Percentiles rank a stretch among this genome's conserved stretches.
These are phyloP conservation scores for Asbolus verrucosus DNA, from an alignment of 1,140 invertebrate genomes.

Conservation along the genomic window DNA sequence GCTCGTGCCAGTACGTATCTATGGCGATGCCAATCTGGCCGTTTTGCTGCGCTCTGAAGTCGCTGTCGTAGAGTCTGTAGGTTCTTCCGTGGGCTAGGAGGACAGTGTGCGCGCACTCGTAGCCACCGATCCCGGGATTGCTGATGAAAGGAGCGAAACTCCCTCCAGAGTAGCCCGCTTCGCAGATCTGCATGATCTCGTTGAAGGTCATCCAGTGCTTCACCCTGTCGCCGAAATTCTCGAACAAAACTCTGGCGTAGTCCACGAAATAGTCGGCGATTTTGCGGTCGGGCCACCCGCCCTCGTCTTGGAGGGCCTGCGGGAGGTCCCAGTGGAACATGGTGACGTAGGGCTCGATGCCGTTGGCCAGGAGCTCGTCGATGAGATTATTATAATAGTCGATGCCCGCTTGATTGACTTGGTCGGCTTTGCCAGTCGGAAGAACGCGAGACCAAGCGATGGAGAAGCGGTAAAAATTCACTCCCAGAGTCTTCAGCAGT, in stretches of 20 bases:
- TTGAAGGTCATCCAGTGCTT: slow-evolving; percentile 59
- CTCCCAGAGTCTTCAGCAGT: slow-evolving; percentile 65
- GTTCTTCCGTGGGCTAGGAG: slow-evolving; percentile 66
- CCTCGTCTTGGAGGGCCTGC: slow-evolving; percentile 64
- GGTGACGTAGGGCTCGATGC: slow-evolving; percentile 70
- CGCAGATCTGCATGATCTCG: slow-evolving; percentile 67
- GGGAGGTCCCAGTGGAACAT: slow-evolving; percentile 76
- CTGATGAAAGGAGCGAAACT: slow-evolving; percentile 67
- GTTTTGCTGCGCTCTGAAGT: slow-evolving; percentile 63
- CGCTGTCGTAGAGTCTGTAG: slow-evolving; percentile 65
- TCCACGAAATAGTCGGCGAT: slow-evolving; percentile 48
- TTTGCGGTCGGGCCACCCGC: slow-evolving; percentile 68
- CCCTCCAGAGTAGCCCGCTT: not conserved
- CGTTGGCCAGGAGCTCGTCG: slow-evolving; percentile 64
- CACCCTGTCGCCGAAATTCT: slow-evolving; percentile 72
- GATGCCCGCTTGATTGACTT: slow-evolving; percentile 67
- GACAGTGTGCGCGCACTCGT: slow-evolving; percentile 69
- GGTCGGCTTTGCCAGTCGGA: slow-evolving; percentile 67
- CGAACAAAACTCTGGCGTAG: slow-evolving; percentile 61
- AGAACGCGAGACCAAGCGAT: slow-evolving; percentile 73
- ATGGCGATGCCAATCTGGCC: slow-evolving; percentile 48
- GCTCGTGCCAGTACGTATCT: slow-evolving; percentile 49
- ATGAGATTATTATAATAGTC: slow-evolving; percentile 71
- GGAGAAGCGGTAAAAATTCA: slow-evolving; percentile 72
- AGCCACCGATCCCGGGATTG: slow-evolving; percentile 67